phyloP scores from a whole-genome alignment of 2,113 vertebrate genomes.

The Dermatemys mawii region DNA sequence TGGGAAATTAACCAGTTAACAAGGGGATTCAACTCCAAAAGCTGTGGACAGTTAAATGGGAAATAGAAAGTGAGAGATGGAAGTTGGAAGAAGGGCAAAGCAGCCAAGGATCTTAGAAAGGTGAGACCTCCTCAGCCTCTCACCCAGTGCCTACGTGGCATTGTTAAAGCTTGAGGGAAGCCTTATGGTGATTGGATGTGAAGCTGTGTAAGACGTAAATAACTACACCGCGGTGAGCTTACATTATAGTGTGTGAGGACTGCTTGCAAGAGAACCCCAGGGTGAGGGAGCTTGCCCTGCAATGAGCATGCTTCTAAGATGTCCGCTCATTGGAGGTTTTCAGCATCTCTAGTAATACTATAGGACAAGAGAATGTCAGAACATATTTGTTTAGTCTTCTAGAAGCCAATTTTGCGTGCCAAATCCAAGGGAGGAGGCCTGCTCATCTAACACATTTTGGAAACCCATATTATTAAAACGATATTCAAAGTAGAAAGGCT shows the following conservation, averaged over 20 bases:
- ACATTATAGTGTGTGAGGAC: background rate
- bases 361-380: background rate
- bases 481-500: slow-evolving; percentile 59
- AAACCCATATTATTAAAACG: slow-evolving; percentile 43
- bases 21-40: background rate
- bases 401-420: slow-evolving; percentile 50
- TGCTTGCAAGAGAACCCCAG: background rate
- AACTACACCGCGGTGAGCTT: background rate
- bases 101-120: background rate
- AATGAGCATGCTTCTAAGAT: background rate
- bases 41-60: background rate
- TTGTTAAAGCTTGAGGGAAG: background rate
- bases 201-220: background rate
- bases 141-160: background rate
- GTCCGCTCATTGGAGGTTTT: background rate
- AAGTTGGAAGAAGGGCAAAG: background rate
- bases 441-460: slow-evolving; percentile 51
- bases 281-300: background rate
- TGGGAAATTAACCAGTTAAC: background rate
- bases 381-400: slow-evolving; percentile 47
- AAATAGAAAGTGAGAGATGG: background rate
- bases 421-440: slow-evolving; percentile 50
- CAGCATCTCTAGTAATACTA: background rate
- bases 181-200: background rate
- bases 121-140: background rate